These are phyloP conservation scores for Gortyna flavago DNA, from an alignment of 2,888 invertebrate species.

Conservation along the genomic window DNA sequence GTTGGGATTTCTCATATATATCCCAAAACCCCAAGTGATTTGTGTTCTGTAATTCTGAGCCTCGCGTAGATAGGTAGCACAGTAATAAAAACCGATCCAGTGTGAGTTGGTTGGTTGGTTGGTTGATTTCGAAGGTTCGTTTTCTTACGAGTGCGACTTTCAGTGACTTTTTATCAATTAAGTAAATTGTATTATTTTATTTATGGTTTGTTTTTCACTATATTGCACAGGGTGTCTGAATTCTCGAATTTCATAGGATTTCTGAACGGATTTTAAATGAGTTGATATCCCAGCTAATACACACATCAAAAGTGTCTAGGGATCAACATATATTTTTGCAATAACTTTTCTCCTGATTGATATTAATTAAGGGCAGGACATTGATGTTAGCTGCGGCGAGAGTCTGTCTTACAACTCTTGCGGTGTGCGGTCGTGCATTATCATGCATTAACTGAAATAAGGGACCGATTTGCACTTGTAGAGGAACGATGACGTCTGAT, in stretches of 20 bases:
- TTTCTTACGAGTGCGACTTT: conserved; percentile 20
- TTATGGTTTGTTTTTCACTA: background rate
- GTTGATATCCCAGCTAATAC: too few relatives aligned
- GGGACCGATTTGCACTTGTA: too few relatives aligned
- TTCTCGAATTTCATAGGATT: background rate
- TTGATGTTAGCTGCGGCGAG: too few relatives aligned
- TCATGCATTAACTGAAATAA: too few relatives aligned
- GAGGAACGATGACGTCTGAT: too few relatives aligned
- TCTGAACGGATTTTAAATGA: background rate
- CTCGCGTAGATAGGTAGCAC: conserved; percentile 45
- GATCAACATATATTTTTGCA: too few relatives aligned
- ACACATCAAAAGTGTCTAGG: too few relatives aligned
- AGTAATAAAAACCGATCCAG: conserved; percentile 46
- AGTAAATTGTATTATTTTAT: conserved; percentile 8
- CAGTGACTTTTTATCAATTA: conserved; percentile 1
- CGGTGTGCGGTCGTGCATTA: too few relatives aligned
- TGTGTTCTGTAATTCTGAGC: conserved; percentile 41
- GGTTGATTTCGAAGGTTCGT: conserved; percentile 39
- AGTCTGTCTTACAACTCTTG: too few relatives aligned
- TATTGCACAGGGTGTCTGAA: background rate
- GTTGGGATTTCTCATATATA: conserved; percentile 40
- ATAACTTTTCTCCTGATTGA: too few relatives aligned
- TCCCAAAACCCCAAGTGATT: conserved; percentile 51
- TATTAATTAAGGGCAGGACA: too few relatives aligned
- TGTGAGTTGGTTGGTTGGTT: conserved; percentile 43